Evolutionary conservation across 2,797 vertebrate species (phyloP), one percentile per base, ranked within the genome.

Genomic region (Cuniculus paca): DNA sequence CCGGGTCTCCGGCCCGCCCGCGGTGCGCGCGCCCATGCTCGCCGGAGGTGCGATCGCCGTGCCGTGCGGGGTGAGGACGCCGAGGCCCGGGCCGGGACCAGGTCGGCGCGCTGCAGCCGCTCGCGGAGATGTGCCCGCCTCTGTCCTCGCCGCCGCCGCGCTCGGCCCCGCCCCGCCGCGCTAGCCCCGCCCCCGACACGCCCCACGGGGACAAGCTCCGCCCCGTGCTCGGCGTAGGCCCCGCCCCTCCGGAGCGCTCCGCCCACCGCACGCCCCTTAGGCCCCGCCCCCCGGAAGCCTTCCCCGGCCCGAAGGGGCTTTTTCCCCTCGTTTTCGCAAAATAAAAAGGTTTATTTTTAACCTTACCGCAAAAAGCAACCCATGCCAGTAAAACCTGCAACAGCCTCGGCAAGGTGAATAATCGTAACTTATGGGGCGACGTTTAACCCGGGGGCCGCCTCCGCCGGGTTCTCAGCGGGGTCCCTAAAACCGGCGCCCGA

Each of bases 1-100:
- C 28, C 34, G 80, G 87, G 74, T 56, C 31, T 54, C 50, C 68
- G 90, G 92, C 96, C 94, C 89, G 78, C 61, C 94, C 91, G 83
- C 58, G 89, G 61, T 88, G 60, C 95, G 81, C 77, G 95, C 68
- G 68, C 90, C 96, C 97, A 97, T 97, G 52, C 58, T 96, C 56
- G 84, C 86, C 83, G 36, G 54, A 22, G 58, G 82, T 36, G 83
- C 31, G 70, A 68, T 89, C 60, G 12, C 26, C 16, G n/a, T 19
- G 12, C 26, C 16, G n/a, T 19, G 72, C 10, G 0, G 24, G 39
- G 4, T 0, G 22, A 58, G 10, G 78, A 68, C 78, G 91, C 88
- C 63, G 14, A 81, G 93, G 24, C 74, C 95, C 63, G 9, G 19
- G 77, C 88, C 42, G 70, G 75, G 85, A 80, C 95, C 63, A 84